These are phyloP conservation scores for Protobothrops mucrosquamatus DNA, from an alignment of 2,113 vertebrate species.

Conservation along the genomic window DNA sequence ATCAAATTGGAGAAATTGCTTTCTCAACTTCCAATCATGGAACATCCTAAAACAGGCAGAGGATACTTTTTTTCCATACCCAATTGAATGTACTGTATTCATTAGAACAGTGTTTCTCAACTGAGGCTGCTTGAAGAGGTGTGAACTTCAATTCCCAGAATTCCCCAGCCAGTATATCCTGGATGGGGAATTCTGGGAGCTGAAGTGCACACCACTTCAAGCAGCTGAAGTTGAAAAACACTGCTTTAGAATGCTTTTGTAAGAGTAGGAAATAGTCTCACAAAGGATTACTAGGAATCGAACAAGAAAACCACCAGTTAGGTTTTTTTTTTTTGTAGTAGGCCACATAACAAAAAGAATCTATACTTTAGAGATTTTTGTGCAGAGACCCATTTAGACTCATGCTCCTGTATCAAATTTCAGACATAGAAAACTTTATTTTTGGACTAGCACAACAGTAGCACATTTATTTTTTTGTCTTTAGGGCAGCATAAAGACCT, in stretches of 20 bases:
- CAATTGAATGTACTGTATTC: neutral
- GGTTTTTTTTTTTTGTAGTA: neutral
- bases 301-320: neutral
- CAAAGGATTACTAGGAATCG: neutral
- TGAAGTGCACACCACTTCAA: no score
- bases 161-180: no score
- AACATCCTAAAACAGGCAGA: neutral
- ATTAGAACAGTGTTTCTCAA: neutral
- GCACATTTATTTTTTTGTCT: neutral
- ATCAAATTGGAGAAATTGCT: neutral
- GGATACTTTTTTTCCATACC: neutral
- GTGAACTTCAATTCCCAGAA: no score
- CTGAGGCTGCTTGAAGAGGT: no score
- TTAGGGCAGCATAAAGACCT: neutral
- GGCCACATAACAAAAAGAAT: neutral
- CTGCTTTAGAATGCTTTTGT: neutral
- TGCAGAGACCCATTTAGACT: constrained; percentile 4
- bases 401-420: constrained; percentile 2
- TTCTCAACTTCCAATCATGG: neutral
- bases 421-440: constrained; percentile 29
- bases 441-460: constrained; percentile 10
- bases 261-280: neutral
- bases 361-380: constrained; percentile 28
- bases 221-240: no score
- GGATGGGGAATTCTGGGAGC: no score